These are phyloP conservation scores for Toxonevra muliebris DNA, from an alignment of 2,888 invertebrate species.

Conservation along the genomic window DNA sequence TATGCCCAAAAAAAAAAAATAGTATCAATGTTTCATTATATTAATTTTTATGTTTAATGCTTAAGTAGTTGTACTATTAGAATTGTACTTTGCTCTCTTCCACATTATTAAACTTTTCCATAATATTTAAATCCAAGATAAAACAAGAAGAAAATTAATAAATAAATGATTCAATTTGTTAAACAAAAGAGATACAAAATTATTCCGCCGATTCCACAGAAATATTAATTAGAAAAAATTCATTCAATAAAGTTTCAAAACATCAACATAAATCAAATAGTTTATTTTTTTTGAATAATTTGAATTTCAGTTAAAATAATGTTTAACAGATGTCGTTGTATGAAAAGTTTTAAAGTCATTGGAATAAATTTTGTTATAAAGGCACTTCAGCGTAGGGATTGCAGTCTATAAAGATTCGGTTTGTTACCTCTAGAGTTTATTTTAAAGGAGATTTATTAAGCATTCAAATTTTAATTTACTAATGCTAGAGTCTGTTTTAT, in stretches of 20 bases:
- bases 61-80: background rate
- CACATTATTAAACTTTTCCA: background rate
- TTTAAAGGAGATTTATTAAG: background rate
- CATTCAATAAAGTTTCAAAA: too few species aligned
- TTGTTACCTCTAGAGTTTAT: background rate
- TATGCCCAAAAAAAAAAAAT: background rate
- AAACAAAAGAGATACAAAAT: slow-evolving; percentile 1
- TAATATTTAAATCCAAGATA: background rate
- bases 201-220: background rate
- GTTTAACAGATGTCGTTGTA: too few species aligned
- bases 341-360: too few species aligned
- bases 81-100: background rate
- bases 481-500: too few species aligned
- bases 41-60: background rate
- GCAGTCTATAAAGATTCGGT: too few species aligned
- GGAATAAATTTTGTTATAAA: too few species aligned
- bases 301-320: too few species aligned
- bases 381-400: too few species aligned
- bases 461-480: background rate
- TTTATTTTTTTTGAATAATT: too few species aligned
- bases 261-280: too few species aligned
- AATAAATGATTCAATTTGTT: background rate
- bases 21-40: background rate
- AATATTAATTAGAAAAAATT: too few species aligned
- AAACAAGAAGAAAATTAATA: background rate